phyloP scores from a whole-genome alignment of 2,797 vertebrate species.

The Phataginus tricuspis region DNA sequence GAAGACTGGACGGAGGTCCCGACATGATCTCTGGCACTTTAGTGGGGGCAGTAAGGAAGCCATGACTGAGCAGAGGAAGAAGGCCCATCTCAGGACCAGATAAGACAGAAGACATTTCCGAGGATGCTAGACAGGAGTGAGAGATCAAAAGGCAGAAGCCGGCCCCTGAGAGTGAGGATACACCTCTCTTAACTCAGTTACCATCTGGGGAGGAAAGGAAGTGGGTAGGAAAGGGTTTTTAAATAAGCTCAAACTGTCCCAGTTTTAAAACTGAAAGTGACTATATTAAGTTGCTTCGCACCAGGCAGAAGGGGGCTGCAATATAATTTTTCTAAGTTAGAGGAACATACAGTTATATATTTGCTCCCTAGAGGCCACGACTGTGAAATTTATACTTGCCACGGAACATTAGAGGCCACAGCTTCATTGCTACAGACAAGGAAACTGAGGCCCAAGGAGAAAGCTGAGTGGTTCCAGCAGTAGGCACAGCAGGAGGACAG shows the following conservation, averaged over 20 bases:
- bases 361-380: neutral
- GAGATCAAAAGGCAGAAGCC: neutral
- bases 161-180: neutral
- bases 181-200: neutral
- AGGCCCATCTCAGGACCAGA: neutral
- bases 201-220: neutral
- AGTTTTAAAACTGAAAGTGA: neutral
- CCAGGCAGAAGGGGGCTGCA: neutral
- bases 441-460: neutral
- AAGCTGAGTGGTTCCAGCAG: neutral
- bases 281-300: neutral
- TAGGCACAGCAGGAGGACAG: neutral
- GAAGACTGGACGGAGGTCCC: fast-evolving
- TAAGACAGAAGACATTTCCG: neutral
- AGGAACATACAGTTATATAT: neutral
- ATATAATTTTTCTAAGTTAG: neutral
- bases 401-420: neutral
- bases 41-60: neutral
- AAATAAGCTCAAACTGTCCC: neutral
- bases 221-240: neutral
- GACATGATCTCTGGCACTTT: neutral
- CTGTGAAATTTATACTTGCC: neutral
- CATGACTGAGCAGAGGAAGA: neutral
- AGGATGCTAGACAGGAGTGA: neutral
- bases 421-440: neutral